These are phyloP conservation scores for Diadumene lineata DNA, from an alignment of 92 coral and sea anemone species.

Conservation along the genomic window DNA sequence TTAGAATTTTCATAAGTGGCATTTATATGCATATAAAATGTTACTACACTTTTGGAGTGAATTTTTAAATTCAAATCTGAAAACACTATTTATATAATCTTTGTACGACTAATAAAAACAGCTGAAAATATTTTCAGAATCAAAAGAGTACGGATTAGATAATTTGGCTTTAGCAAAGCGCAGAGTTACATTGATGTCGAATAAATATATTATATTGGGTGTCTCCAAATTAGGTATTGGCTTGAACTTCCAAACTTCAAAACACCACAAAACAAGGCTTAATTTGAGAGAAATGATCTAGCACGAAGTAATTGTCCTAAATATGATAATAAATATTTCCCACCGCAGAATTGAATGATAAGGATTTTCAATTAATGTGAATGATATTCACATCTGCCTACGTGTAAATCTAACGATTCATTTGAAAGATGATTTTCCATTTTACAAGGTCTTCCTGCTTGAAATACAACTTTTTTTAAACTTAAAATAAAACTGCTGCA, in stretches of 20 bases:
- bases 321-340: not conserved
- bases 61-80: too few species aligned
- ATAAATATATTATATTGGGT: too few species aligned
- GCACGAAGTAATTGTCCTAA: not conserved
- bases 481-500: not conserved
- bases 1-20: too few species aligned
- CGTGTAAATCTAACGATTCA: not conserved
- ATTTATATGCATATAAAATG: too few species aligned
- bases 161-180: too few species aligned
- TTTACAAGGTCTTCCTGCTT: not conserved
- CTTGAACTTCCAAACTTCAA: not conserved
- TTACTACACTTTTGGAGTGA: too few species aligned
- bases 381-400: conserved; percentile 4
- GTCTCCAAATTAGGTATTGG: too few species aligned
- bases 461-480: conserved; percentile 3
- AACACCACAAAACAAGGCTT: not conserved
- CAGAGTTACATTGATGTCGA: too few species aligned
- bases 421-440: not conserved
- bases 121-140: too few species aligned
- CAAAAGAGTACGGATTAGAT: too few species aligned
- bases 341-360: not conserved
- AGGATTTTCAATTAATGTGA: not conserved
- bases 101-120: too few species aligned
- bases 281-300: not conserved
- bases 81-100: too few species aligned